Percentiles rank a stretch among this genome's conserved stretches.
Conservation (phyloP, 1,140 invertebrate species). For the Lepidotrigona ventralis region DNA sequence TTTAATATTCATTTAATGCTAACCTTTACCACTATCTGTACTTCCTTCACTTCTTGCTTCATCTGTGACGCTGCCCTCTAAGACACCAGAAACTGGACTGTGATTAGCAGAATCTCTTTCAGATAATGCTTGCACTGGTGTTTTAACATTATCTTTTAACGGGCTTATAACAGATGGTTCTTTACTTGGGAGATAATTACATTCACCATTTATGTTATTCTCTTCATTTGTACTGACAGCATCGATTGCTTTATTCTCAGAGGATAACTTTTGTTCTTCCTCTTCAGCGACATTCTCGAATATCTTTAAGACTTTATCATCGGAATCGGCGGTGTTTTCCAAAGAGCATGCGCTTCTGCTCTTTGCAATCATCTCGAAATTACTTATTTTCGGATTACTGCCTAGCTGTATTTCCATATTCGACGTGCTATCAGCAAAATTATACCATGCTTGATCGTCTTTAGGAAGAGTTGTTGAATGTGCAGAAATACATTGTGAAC, state of each 20-base stretch:
- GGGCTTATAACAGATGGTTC: conserved; percentile 12
- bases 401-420: conserved; percentile 58
- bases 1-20: neutral
- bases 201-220: neutral
- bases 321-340: neutral
- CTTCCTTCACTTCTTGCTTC: conserved; percentile 79
- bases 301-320: conserved; percentile 24
- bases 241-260: neutral
- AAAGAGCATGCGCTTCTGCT: conserved; percentile 36
- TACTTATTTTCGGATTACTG: conserved; percentile 65
- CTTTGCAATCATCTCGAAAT: conserved; percentile 64
- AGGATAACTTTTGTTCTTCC: neutral
- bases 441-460: conserved; percentile 63
- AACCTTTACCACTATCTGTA: conserved; percentile 78
- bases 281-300: conserved; percentile 42
- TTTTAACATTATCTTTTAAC: conserved; percentile 34
- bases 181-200: neutral
- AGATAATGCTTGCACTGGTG: conserved; percentile 53
- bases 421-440: neutral
- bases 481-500: conserved; percentile 52
- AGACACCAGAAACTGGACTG: conserved; percentile 78
- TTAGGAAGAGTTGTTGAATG: conserved; percentile 42
- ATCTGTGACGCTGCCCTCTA: conserved; percentile 79
- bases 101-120: conserved; percentile 82
- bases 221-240: neutral